phyloP scores from a whole-genome alignment of 2,113 vertebrate species.

The Melanocharis versteri region DNA sequence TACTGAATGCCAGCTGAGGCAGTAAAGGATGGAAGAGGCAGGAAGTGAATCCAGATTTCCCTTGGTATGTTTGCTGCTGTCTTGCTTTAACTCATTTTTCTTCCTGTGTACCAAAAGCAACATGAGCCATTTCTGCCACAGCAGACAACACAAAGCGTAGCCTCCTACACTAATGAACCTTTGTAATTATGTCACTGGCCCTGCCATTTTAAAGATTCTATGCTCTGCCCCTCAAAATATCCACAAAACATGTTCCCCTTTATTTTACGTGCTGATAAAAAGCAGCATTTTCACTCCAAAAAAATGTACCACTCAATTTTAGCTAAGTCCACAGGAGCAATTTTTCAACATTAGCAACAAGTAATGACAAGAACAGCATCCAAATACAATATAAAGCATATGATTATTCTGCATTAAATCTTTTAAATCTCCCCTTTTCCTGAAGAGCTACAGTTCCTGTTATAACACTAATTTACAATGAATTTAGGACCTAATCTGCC shows the following conservation, averaged over 20 bases:
- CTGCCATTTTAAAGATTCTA: neutral
- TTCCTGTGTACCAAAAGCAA: neutral
- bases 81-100: neutral
- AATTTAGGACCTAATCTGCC: neutral
- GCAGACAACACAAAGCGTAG: neutral
- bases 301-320: neutral
- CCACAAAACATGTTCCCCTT: neutral
- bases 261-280: neutral
- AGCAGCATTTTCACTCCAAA: neutral
- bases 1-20: neutral
- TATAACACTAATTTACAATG: neutral
- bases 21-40: neutral
- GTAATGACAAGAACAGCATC: neutral
- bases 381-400: neutral
- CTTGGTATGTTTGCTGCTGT: neutral
- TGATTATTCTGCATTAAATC: neutral
- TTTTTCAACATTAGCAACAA: neutral
- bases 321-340: neutral
- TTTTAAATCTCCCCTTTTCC: neutral
- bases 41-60: neutral
- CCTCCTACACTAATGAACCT: neutral
- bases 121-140: neutral
- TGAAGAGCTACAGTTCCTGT: neutral
- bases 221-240: neutral
- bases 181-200: neutral